These are phyloP conservation scores for Lepeophtheirus nordmannii DNA, from an alignment of 2,888 invertebrate genomes.

Conservation along the genomic window DNA sequence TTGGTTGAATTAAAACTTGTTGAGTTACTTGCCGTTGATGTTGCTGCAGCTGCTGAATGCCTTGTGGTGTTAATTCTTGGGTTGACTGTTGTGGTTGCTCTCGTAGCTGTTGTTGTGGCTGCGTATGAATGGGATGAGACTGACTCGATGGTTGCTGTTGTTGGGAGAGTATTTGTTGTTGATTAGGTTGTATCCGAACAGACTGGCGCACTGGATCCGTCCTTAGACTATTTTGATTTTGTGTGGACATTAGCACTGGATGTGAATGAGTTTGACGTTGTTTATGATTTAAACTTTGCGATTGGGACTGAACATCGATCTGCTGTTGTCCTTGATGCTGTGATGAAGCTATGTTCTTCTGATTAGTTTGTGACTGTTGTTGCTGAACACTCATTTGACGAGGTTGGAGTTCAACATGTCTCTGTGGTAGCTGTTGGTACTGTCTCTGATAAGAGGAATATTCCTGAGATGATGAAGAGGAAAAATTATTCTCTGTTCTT, in stretches of 20 bases:
- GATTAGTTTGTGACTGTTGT: neutral
- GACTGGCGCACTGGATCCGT: neutral
- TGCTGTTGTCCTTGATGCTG: too few species aligned
- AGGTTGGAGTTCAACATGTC: constrained; percentile 3
- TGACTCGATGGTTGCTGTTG: too few species aligned
- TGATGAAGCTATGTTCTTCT: too few species aligned
- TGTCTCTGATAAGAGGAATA: neutral
- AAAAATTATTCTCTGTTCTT: neutral
- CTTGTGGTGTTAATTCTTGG: neutral
- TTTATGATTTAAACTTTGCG: too few species aligned
- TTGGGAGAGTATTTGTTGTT: neutral
- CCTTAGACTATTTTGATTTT: neutral
- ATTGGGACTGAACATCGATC: too few species aligned
- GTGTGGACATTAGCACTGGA: neutral
- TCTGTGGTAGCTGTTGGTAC: neutral
- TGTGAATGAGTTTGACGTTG: neutral
- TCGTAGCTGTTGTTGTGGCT: too few species aligned
- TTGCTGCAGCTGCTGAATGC: too few species aligned
- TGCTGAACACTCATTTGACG: constrained; percentile 1
- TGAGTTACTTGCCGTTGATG: neutral
- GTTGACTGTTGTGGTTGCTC: neutral
- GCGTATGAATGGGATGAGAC: neutral
- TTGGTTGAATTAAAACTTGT: neutral
- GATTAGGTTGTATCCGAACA: neutral
- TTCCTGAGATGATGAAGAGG: neutral